Evolutionary conservation across 2,888 invertebrate species (phyloP).

Genomic region (Caenorhabditis macrosperma): DNA sequence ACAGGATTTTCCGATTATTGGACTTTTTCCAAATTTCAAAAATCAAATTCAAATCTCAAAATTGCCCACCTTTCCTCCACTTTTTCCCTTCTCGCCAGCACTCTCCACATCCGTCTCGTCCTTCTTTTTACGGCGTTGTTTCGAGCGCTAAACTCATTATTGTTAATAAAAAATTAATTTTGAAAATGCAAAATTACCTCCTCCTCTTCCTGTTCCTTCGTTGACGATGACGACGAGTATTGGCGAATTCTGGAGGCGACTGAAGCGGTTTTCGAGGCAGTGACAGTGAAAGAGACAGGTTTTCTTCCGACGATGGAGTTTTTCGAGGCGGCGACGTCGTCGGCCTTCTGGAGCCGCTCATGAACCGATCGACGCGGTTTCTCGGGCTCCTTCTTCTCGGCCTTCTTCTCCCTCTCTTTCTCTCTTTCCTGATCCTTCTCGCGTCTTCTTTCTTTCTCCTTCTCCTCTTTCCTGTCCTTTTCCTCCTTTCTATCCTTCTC

Average conservation of each 20-base stretch:
- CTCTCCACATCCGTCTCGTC: conserved; percentile 44
- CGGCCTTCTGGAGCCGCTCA: conserved; percentile 37
- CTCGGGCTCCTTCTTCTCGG: background rate
- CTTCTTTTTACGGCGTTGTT: conserved; percentile 24
- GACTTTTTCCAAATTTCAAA: conserved; percentile 5
- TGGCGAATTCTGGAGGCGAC: conserved; percentile 1
- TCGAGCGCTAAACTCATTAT: conserved; percentile 18
- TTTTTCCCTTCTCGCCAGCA: conserved; percentile 10
- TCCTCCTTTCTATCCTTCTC: conserved; percentile 7
- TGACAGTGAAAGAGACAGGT: conserved; percentile 44
- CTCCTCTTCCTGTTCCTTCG: conserved; percentile 29
- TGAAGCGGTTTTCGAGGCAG: conserved; percentile 8
- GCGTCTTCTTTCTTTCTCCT: conserved; percentile 15
- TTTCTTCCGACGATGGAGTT: conserved; percentile 4
- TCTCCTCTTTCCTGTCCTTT: conserved; percentile 4
- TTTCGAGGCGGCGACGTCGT: background rate
- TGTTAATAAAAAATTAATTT: background rate
- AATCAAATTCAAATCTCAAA: conserved; percentile 1
- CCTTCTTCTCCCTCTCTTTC: conserved; percentile 7
- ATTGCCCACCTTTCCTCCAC: background rate
- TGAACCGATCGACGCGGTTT: conserved; percentile 34
- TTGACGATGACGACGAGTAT: conserved; percentile 31
- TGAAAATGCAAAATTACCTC: conserved; percentile 6
- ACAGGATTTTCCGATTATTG: no score
- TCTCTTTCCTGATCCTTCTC: conserved; percentile 18